These are phyloP conservation scores for Saccostrea cuccullata DNA, from an alignment of 1,140 invertebrate genomes.

Conservation along the genomic window DNA sequence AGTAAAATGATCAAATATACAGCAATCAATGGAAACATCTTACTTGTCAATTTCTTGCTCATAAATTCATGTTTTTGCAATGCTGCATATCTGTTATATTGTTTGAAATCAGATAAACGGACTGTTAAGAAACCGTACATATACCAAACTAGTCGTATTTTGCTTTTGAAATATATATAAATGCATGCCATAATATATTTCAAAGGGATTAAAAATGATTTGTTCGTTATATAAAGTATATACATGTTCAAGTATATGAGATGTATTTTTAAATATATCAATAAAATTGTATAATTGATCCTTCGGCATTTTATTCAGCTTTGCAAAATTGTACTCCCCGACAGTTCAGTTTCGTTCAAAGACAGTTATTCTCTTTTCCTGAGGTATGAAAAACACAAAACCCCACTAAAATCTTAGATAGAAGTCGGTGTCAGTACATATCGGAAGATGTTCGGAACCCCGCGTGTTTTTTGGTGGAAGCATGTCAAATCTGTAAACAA, in stretches of 20 bases:
- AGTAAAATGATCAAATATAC: neutral
- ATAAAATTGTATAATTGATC: too few relatives aligned
- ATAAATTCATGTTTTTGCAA: neutral
- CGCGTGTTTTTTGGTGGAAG: neutral
- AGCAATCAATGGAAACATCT: neutral
- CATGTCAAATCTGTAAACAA: neutral
- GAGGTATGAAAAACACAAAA: neutral
- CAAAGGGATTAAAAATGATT: too few relatives aligned
- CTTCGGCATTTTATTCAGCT: neutral
- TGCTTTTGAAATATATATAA: too few relatives aligned
- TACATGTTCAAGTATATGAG: too few relatives aligned
- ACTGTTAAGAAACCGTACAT: too few relatives aligned
- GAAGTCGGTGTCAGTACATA: neutral
- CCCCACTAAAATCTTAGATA: neutral
- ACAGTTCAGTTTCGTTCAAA: neutral
- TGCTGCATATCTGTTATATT: neutral
- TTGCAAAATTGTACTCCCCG: neutral
- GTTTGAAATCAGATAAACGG: neutral
- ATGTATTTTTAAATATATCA: too few relatives aligned
- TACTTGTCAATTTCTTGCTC: neutral
- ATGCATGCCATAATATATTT: too few relatives aligned
- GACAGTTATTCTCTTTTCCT: neutral
- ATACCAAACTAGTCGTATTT: too few relatives aligned
- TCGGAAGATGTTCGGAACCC: neutral
- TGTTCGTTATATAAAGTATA: too few relatives aligned